Conservation (phyloP, 2,113 vertebrate genomes). For the Hystrix brachyura region DNA sequence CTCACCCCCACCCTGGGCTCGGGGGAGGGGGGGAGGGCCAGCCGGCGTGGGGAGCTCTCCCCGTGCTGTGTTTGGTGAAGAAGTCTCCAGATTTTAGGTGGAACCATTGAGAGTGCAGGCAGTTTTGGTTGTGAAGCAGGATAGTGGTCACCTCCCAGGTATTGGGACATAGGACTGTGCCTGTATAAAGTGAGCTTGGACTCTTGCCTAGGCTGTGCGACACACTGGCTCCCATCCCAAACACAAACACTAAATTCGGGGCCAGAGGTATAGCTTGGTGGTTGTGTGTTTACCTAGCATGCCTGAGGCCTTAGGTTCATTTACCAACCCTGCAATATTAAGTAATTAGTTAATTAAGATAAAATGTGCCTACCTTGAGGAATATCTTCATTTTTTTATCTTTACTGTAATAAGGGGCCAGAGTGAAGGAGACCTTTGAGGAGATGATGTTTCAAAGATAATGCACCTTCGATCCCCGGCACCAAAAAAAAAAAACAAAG, state of each 20-base stretch:
- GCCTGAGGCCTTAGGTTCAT: background rate
- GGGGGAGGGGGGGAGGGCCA: fast-evolving
- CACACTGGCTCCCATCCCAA: background rate
- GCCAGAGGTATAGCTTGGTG: background rate
- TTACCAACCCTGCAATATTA: background rate
- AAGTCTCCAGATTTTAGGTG: background rate
- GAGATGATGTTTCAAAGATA: background rate
- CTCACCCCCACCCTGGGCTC: fast-evolving
- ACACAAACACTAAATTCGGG: background rate
- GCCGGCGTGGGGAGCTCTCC: background rate
- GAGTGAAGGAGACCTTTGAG: background rate
- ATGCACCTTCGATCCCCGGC: too few species aligned
- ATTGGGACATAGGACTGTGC: background rate
- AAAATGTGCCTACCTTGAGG: background rate
- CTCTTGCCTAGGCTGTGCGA: too few species aligned
- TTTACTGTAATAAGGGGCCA: background rate
- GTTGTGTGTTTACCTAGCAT: background rate
- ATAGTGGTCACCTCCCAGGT: background rate
- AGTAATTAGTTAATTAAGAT: background rate
- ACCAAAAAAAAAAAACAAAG: too few species aligned
- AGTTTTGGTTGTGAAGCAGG: background rate
- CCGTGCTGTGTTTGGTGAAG: background rate
- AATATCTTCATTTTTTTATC: background rate
- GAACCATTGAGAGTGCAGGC: background rate
- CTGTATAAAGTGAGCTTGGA: background rate